A percentile compares a stretch with the other conserved stretches of the same genome.
These are phyloP conservation scores for Pipa parva DNA, from an alignment of 2,113 vertebrate species.

Conservation along the genomic window DNA sequence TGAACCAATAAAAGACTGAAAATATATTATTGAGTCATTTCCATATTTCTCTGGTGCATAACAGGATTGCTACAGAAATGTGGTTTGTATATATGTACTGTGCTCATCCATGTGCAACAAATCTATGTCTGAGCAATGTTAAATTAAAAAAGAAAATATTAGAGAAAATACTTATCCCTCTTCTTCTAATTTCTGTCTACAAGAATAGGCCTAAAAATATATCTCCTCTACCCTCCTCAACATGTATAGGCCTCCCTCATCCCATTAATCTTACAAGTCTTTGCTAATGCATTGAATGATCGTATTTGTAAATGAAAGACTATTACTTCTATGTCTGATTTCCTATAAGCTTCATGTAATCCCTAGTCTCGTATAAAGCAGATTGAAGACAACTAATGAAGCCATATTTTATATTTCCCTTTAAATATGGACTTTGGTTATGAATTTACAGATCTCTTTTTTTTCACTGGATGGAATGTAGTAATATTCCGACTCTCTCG, in stretches of 20 bases:
- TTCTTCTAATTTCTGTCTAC: slow-evolving; percentile 17
- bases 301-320: slow-evolving; percentile 32
- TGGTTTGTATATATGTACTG: too few relatives aligned
- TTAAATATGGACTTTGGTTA: slow-evolving; percentile 18
- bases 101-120: too few relatives aligned
- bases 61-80: too few relatives aligned
- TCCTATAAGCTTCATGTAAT: slow-evolving; percentile 29
- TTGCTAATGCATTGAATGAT: slow-evolving; percentile 38
- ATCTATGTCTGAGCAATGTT: too few relatives aligned
- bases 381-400: slow-evolving; percentile 36
- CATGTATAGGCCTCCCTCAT: slow-evolving; percentile 17
- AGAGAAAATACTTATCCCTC: slow-evolving; percentile 32
- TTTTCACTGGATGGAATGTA: slow-evolving; percentile 35
- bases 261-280: slow-evolving; percentile 41
- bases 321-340: slow-evolving; percentile 38
- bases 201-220: slow-evolving; percentile 33
- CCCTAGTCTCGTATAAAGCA: slow-evolving; percentile 29
- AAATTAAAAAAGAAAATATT: slow-evolving; percentile 31
- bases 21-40: too few relatives aligned
- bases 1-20: too few relatives aligned
- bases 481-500: slow-evolving; percentile 32
- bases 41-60: too few relatives aligned
- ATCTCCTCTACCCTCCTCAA: not conserved
- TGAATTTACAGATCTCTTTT: slow-evolving; percentile 34
- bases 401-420: slow-evolving; percentile 38